Percentiles rank a stretch among this genome's conserved stretches.
Conservation (phyloP, 2,113 vertebrate species). For the Lamprologus lemairii region DNA sequence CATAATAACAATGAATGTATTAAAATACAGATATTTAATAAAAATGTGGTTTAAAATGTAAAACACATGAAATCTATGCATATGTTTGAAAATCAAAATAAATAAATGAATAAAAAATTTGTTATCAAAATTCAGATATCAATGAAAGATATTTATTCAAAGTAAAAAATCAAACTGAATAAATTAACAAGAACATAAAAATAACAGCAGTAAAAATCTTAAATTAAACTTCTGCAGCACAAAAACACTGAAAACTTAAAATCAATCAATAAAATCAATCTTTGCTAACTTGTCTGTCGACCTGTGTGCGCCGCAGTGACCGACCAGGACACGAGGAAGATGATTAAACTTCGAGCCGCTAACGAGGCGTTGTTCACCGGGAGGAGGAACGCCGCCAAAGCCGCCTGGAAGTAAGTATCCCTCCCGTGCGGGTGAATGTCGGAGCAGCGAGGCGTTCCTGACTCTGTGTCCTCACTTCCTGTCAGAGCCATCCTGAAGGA, state of each 20-base stretch:
- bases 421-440: background rate
- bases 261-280: background rate
- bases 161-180: background rate
- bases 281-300: fast-evolving
- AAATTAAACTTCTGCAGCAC: background rate
- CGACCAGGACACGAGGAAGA: constrained; percentile 68
- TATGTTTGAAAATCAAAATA: fast-evolving
- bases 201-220: background rate
- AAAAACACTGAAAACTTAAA: background rate
- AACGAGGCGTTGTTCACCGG: constrained; percentile 69
- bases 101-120: background rate
- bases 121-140: background rate
- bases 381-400: constrained; percentile 70
- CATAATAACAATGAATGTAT: background rate
- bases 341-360: constrained; percentile 68
- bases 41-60: background rate
- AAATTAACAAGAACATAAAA: background rate
- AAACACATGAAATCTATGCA: background rate
- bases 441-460: background rate
- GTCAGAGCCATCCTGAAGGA: constrained; percentile 70
- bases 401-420: constrained; percentile 65
- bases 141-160: background rate
- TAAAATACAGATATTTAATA: background rate
- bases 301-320: constrained; percentile 43
- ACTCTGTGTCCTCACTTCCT: background rate